Evolutionary conservation across 2,888 invertebrate genomes (phyloP).

Genomic region (Hydriomena furcata): DNA sequence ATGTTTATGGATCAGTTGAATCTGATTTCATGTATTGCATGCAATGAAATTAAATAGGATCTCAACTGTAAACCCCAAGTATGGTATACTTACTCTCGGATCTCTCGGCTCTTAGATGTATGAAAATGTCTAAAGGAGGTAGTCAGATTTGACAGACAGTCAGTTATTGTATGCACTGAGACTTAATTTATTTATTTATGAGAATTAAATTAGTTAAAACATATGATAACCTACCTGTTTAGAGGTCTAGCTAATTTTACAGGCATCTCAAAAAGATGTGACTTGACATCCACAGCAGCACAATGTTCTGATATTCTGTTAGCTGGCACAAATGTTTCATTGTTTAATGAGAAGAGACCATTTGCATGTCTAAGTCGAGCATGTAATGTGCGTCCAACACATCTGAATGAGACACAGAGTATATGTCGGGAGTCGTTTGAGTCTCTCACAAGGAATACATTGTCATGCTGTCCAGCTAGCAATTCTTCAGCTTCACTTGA

Average conservation of each 20-base stretch:
- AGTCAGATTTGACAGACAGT: too few species aligned
- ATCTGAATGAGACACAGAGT: slow-evolving; percentile 88
- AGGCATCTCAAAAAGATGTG: slow-evolving; percentile 76
- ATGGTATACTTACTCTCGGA: too few species aligned
- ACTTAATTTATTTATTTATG: background rate
- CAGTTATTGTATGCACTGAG: too few species aligned
- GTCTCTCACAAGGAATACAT: slow-evolving; percentile 89
- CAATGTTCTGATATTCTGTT: slow-evolving; percentile 79
- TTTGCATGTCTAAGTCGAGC: slow-evolving; percentile 88
- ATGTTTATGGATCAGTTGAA: too few species aligned
- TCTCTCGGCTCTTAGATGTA: too few species aligned
- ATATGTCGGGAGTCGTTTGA: slow-evolving; percentile 88
- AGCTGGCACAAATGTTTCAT: slow-evolving; percentile 81
- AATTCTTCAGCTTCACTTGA: slow-evolving; percentile 88
- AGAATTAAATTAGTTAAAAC: background rate
- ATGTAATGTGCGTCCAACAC: slow-evolving; percentile 87
- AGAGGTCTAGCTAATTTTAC: slow-evolving; percentile 76
- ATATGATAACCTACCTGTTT: slow-evolving; percentile 57
- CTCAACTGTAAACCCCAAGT: too few species aligned
- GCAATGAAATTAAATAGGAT: background rate
- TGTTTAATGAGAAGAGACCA: slow-evolving; percentile 85
- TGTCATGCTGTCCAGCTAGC: slow-evolving; percentile 87
- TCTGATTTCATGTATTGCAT: background rate
- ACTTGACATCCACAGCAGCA: slow-evolving; percentile 75
- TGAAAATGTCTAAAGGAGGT: too few species aligned